phyloP scores from a whole-genome alignment of 2,888 invertebrate genomes.

The Drosophila basisetae region DNA sequence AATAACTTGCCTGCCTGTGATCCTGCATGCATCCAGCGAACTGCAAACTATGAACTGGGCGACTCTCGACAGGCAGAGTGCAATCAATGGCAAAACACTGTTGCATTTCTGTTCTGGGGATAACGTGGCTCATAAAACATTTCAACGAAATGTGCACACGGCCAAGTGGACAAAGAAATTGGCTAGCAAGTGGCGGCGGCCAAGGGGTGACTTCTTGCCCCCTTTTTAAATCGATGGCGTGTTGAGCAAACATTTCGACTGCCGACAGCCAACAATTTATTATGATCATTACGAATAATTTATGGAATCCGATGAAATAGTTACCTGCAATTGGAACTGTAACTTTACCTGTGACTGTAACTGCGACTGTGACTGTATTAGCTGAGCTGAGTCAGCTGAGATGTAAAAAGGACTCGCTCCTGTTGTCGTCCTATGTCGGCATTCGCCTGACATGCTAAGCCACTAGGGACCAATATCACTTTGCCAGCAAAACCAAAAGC shows the following conservation, averaged over 20 bases:
- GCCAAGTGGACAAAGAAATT: constrained; percentile 39
- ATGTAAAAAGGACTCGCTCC: constrained; percentile 56
- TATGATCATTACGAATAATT: constrained; percentile 61
- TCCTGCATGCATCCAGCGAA: constrained; percentile 7
- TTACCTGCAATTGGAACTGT: constrained; percentile 2
- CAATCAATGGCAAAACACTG: constrained; percentile 47
- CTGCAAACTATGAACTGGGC: neutral
- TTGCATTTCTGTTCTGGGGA: constrained; percentile 45
- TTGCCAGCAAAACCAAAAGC: constrained; percentile 41
- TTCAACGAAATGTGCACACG: constrained; percentile 46
- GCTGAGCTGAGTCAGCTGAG: constrained; percentile 21
- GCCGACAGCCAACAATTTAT: constrained; percentile 63
- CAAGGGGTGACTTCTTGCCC: neutral
- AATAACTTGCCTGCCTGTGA: constrained; percentile 35
- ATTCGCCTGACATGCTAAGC: constrained; percentile 73
- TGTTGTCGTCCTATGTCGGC: constrained; percentile 42
- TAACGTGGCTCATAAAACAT: constrained; percentile 50
- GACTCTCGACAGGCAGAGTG: constrained; percentile 4
- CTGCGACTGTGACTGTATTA: constrained; percentile 26
- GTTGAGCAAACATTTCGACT: constrained; percentile 1
- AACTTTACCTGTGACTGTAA: constrained; percentile 1
- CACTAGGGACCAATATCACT: constrained; percentile 76
- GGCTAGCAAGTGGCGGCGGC: constrained; percentile 22
- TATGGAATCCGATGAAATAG: constrained; percentile 41
- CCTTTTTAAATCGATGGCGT: neutral